Evolutionary conservation across 2,113 vertebrate species (phyloP).

Genomic region (Oncorhynchus keta): DNA sequence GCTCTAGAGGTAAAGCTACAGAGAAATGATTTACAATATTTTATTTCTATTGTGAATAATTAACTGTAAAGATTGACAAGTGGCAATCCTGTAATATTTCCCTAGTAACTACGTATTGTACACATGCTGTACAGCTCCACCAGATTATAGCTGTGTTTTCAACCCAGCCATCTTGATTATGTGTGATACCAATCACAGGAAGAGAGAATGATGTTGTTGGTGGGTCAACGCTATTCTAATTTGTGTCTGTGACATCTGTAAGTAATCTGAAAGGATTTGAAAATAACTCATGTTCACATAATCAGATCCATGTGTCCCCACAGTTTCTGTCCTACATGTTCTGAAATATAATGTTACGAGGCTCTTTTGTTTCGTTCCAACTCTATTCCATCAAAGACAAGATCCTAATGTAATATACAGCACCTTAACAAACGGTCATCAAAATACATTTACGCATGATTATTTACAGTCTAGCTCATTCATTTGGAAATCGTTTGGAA

Average conservation of each 20-base stretch:
- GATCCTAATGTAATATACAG: not conserved
- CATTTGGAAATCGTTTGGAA: not conserved
- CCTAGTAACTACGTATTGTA: not conserved
- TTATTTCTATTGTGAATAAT: not conserved
- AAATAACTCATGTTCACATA: conserved; percentile 14
- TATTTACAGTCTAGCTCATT: not conserved
- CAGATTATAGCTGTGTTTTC: not conserved
- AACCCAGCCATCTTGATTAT: not conserved
- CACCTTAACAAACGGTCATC: not conserved
- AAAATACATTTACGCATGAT: not conserved
- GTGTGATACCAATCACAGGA: not conserved
- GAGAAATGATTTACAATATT: not conserved
- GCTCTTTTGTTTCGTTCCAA: conserved; percentile 1
- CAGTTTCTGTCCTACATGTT: conserved; percentile 25
- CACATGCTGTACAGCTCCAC: not conserved
- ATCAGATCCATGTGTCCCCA: conserved; percentile 28
- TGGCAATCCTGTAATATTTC: not conserved
- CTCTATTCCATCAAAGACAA: not conserved
- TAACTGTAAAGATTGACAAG: not conserved
- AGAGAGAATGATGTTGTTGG: not conserved
- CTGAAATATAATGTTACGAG: conserved; percentile 13
- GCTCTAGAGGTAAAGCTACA: not conserved
- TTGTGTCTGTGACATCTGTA: conserved; percentile 14
- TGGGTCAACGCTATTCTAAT: not conserved
- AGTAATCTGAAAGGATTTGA: conserved; percentile 6